Evolutionary conservation across 2,113 vertebrate species (phyloP), one percentile per base, ranked within the genome.

Genomic region (Hydrolagus affinis): DNA sequence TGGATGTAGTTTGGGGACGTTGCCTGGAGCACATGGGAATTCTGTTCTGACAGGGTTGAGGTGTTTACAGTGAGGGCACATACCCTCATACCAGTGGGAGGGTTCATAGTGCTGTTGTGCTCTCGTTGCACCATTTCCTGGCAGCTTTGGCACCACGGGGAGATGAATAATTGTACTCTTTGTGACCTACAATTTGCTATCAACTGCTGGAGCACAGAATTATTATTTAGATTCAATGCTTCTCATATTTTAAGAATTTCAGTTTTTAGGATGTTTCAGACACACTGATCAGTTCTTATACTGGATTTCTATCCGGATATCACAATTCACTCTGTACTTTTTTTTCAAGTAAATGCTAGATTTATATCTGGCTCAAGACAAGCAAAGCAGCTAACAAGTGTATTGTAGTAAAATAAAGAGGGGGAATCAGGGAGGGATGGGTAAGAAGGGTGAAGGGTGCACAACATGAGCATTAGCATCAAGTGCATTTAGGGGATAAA

Each of bases 151-250:
- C 44, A 44, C 44, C 44, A 44, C 44, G 6, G 44, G 44, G 44
- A 44, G 44, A 44, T 44, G 44, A 44, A 44, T 44, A 44, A 44
- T 44, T 44, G 44, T 44, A 6, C 44, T 44, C 44, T 44, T 6
- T 3, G 44, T 44, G 44, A 44, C 44, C 44, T 44, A 44, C 44
- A 44, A 12, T 62, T 78, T 60, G n/a, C n/a, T 62, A 12, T 60
- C 60, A n/a, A 25, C 30, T 60, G n/a, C 62, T 28, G n/a, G 59
- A 78, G 76, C 11, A 8, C 28, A 78, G 76, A 59, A 60, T 60
- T 77, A 59, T 32, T 32, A 75, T 78, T 56, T 62, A 25, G 76
- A 78, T 25, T 62, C 75, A 60, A 77, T 60, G 14, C 59, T 77
- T 11, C 56, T 77, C 11, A 11, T 60, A n/a, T 23, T 44, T 44